Percentiles rank a stretch among this genome's conserved stretches.
Conservation (phyloP, 2,888 invertebrate species). For the Ephialtes manifestator region DNA sequence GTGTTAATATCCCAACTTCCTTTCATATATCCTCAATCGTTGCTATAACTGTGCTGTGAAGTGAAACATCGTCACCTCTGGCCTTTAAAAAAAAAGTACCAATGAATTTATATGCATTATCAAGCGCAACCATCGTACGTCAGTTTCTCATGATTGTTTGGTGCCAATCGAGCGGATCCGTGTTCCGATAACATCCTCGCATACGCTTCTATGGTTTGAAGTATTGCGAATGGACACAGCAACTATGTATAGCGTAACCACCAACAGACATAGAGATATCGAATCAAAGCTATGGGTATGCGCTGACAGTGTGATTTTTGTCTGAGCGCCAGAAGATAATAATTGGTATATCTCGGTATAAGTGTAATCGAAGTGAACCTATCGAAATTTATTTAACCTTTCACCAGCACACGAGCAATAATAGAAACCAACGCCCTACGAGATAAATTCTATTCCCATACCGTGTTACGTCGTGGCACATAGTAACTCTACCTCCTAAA, state of each 20-base stretch:
- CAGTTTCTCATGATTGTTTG: conserved; percentile 43
- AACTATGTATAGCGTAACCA: too few species aligned
- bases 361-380: not conserved
- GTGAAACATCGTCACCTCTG: conserved; percentile 6
- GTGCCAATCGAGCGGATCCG: conserved; percentile 31
- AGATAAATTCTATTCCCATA: conserved; percentile 55
- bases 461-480: conserved; percentile 34
- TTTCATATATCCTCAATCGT: not conserved
- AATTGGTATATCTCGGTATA: conserved; percentile 1
- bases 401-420: conserved; percentile 33
- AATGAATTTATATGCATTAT: not conserved
- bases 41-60: not conserved
- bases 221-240: not conserved
- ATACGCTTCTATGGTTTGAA: not conserved
- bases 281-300: not conserved
- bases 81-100: conserved; percentile 18
- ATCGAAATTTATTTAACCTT: conserved; percentile 61
- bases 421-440: conserved; percentile 52
- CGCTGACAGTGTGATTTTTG: conserved; percentile 38
- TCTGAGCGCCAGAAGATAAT: conserved; percentile 3
- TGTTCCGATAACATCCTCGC: conserved; percentile 25
- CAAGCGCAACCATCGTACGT: not conserved
- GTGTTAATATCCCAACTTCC: not conserved
- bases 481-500: not conserved
- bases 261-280: not conserved